Percentiles rank a stretch among this genome's conserved stretches.
Conservation (phyloP, 53 echinoderm and acorn worm genomes). For the Actinopyga echinites region DNA sequence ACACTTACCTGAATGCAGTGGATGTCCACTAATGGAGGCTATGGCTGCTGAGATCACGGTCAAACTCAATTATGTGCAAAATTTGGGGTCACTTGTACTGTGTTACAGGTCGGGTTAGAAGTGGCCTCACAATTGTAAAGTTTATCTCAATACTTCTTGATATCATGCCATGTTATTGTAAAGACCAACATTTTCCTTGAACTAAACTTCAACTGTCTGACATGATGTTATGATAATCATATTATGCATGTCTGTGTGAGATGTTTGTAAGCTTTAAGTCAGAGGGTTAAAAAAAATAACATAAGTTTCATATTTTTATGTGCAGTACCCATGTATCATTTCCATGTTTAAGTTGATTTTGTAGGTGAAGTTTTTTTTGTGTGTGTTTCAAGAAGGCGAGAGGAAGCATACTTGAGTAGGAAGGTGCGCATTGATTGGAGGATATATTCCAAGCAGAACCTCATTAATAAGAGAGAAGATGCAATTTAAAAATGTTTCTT, state of each 20-base stretch:
- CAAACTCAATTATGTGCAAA: slow-evolving; percentile 27
- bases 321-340: slow-evolving; percentile 36
- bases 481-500: too few relatives aligned
- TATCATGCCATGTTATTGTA: slow-evolving; percentile 27
- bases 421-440: too few relatives aligned
- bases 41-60: neutral
- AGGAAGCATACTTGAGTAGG: too few relatives aligned
- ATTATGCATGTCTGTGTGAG: neutral
- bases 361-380: too few relatives aligned
- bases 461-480: too few relatives aligned
- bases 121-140: neutral
- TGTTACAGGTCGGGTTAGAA: neutral
- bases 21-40: too few relatives aligned
- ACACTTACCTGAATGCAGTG: too few relatives aligned
- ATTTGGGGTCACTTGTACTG: slow-evolving; percentile 8
- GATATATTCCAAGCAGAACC: too few relatives aligned
- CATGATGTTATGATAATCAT: slow-evolving; percentile 4
- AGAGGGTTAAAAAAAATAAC: neutral
- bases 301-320: slow-evolving; percentile 3
- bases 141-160: slow-evolving; percentile 16
- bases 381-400: too few relatives aligned
- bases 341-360: slow-evolving; percentile 20
- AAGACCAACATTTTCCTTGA: slow-evolving; percentile 11
- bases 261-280: slow-evolving; percentile 13
- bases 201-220: neutral